Evolutionary conservation across 2,888 invertebrate species (phyloP), one percentile per base, ranked within the genome.

Genomic region (Agrochola macilenta): DNA sequence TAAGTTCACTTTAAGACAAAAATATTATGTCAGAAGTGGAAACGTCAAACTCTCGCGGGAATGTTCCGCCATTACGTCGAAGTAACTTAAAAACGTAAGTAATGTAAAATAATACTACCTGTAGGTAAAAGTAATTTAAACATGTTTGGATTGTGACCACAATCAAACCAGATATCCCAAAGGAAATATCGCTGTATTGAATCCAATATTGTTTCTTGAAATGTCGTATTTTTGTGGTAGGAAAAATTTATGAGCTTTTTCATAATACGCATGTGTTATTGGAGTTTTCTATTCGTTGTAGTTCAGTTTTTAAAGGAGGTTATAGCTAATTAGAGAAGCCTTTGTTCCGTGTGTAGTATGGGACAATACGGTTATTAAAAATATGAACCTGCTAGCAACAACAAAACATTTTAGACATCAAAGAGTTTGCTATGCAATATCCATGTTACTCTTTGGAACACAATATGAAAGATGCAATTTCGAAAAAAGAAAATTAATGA

Each of bases 181-280:
- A 90, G 92, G 92, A 92, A 92, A 92, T 92, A 82, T 58, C n/a
- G 39, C n/a, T 43, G 89, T 86, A 90, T 91, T 89, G 86, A 87
- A 84, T 88, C 80, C 87, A 88, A 89, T 91, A 89, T 82, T 84
- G 80, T 79, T 85, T 81, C 82, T 80, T 30, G 63, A 78, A 84
- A 69, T 68, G 2, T 30, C 49, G 52, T 69, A 20, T 69, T 74
- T 68, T 63, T 54, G 35, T 64, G 14, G 35, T 60, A 17, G 26
- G n/a, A 72, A 61, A 69, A 73, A 57, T 20, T 54, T 52, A 69
- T 11, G 30, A 72, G n/a, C 2, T 54, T 9, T 35, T 57, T 52
- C 3, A 35, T 14, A 26, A 23, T 12, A 64, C 26, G 14, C n/a
- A 39, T 12, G 1, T 23, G 26, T 49, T 61, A 8, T 57, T 26